Evolutionary conservation across 2,113 vertebrate genomes (phyloP).

Genomic region (Sciurus niger): DNA sequence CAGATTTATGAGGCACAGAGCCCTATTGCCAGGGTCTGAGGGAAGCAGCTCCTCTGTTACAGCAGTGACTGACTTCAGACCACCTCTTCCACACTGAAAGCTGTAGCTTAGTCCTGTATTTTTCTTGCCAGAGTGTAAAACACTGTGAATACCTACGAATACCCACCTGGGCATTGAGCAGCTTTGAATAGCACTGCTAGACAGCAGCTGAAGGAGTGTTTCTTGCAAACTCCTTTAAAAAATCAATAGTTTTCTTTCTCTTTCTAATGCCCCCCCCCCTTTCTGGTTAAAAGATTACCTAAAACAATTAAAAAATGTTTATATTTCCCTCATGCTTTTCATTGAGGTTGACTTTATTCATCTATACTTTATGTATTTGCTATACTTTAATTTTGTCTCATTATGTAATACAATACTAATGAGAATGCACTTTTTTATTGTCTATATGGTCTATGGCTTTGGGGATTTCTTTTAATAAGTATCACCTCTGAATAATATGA

Average conservation of each 20-base stretch:
- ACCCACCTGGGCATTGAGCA: no score
- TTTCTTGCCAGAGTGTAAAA: neutral
- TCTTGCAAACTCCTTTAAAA: neutral
- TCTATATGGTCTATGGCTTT: neutral
- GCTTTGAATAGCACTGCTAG: neutral
- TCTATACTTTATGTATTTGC: neutral
- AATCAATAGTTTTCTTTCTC: neutral
- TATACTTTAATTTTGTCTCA: constrained; percentile 1
- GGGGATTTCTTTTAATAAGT: constrained; percentile 1
- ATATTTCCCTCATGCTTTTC: constrained; percentile 1
- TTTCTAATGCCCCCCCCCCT: no score
- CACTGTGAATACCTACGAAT: neutral
- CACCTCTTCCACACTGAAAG: neutral
- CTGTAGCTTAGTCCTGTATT: neutral
- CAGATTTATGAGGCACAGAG: neutral
- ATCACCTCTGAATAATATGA: neutral
- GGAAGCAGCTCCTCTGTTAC: neutral
- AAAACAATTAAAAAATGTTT: neutral
- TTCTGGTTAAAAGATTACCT: neutral
- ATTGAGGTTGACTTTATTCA: neutral
- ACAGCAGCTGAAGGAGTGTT: neutral
- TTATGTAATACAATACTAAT: neutral
- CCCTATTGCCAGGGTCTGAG: neutral
- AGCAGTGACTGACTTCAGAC: neutral
- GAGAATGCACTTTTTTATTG: neutral